phyloP scores from a whole-genome alignment of 1,140 invertebrate genomes.

The Bursaphelenchus mucronatus region DNA sequence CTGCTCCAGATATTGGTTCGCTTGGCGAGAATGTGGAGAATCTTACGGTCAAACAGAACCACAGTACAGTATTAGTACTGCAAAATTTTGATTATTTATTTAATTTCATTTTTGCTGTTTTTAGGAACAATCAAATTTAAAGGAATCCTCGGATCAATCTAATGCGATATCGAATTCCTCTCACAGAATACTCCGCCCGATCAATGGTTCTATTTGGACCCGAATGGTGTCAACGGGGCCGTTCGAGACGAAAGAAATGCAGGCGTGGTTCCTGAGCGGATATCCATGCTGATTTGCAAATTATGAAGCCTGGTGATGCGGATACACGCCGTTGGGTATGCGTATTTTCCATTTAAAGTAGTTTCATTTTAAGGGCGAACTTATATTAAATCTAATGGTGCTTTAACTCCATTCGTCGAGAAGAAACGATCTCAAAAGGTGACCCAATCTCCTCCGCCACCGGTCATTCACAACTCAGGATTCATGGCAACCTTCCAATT shows the following conservation, averaged over 20 bases:
- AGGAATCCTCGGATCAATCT: neutral
- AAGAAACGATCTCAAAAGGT: neutral
- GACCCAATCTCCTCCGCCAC: neutral
- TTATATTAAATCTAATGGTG: constrained; percentile 44
- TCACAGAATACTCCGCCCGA: neutral
- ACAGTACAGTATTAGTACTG: too few relatives aligned
- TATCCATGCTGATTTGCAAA: constrained; percentile 29
- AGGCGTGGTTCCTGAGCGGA: constrained; percentile 39
- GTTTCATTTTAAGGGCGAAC: constrained; percentile 26
- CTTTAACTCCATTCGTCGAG: constrained; percentile 28
- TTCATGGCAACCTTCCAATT: too few relatives aligned
- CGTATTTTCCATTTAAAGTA: constrained; percentile 12
- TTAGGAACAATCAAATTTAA: constrained; percentile 11
- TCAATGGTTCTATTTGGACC: constrained; percentile 43
- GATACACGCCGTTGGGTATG: constrained; percentile 28
- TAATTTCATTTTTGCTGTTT: constrained; percentile 7
- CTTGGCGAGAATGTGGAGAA: too few relatives aligned
- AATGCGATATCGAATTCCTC: neutral
- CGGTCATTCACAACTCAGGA: too few relatives aligned
- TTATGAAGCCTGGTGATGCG: constrained; percentile 19
- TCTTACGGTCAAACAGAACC: too few relatives aligned
- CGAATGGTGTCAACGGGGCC: constrained; percentile 32
- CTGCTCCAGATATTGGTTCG: too few relatives aligned
- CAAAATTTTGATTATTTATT: neutral
- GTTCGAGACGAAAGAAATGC: constrained; percentile 43